phyloP scores from a whole-genome alignment of 2,113 vertebrate genomes.

The Caranx melampygus region DNA sequence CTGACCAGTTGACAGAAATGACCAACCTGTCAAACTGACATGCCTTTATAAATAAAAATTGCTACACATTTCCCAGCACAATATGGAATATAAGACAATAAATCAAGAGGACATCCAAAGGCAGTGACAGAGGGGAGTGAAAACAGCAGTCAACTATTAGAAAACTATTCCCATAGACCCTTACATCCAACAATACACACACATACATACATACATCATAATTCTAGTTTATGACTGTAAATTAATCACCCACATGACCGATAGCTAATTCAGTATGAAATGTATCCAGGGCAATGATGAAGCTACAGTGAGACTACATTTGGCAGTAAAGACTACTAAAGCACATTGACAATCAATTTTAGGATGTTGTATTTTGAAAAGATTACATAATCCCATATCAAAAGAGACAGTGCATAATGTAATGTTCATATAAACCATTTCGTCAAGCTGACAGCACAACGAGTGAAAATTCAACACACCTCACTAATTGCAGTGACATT shows the following conservation, averaged over 20 bases:
- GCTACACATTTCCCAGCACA: slow-evolving; percentile 11
- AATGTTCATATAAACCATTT: background rate
- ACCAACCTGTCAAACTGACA: slow-evolving; percentile 22
- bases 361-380: background rate
- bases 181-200: background rate
- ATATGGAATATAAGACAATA: slow-evolving; percentile 19
- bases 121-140: slow-evolving; percentile 6
- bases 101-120: slow-evolving; percentile 21
- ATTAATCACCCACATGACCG: background rate
- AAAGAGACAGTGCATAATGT: background rate
- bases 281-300: background rate
- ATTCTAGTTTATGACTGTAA: background rate
- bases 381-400: background rate
- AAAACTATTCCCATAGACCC: background rate
- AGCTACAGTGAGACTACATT: background rate
- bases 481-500: background rate
- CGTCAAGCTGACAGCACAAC: background rate
- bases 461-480: background rate
- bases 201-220: background rate
- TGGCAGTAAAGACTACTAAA: background rate
- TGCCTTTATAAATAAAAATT: slow-evolving; percentile 40
- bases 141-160: slow-evolving; percentile 5
- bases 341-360: background rate
- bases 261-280: background rate
- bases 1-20: slow-evolving; percentile 18